Evolutionary conservation across 2,113 vertebrate species (phyloP).

Genomic region (Phocoena sinus): DNA sequence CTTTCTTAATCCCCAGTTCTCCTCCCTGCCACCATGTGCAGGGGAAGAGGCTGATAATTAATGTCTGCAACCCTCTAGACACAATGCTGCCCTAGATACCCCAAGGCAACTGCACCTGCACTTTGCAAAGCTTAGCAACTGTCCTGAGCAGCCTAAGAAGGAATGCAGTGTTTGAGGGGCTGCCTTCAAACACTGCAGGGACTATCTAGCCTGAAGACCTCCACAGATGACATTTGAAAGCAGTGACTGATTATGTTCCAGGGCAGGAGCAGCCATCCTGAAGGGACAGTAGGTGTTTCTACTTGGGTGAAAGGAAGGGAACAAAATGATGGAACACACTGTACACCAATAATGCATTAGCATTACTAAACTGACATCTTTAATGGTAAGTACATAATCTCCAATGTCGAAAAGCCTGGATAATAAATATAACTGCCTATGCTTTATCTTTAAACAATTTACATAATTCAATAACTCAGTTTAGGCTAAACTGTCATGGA

Average conservation of each 20-base stretch:
- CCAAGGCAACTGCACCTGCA: neutral
- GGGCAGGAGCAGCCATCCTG: neutral
- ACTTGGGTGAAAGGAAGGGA: neutral
- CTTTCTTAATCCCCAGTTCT: slow-evolving; percentile 62
- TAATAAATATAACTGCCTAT: neutral
- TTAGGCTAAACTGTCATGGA: neutral
- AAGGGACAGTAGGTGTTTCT: neutral
- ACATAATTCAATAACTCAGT: neutral
- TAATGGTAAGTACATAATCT: neutral
- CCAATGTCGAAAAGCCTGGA: neutral
- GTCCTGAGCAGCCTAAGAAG: neutral
- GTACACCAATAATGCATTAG: neutral
- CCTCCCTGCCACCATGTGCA: slow-evolving; percentile 41
- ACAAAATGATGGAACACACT: neutral
- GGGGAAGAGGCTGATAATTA: slow-evolving; percentile 67
- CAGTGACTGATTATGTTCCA: slow-evolving; percentile 51
- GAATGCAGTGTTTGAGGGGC: neutral
- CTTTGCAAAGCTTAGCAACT: slow-evolving; percentile 32
- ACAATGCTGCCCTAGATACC: slow-evolving; percentile 14
- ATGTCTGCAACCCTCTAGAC: slow-evolving; percentile 42
- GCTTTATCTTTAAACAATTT: neutral
- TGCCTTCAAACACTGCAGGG: neutral
- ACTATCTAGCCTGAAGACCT: slow-evolving; percentile 44
- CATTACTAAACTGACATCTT: neutral
- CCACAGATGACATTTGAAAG: slow-evolving; percentile 12